Percentiles rank a stretch among this genome's conserved stretches.
phyloP scores from a whole-genome alignment of 2,888 invertebrate species.

The Nomada lathburiana region DNA sequence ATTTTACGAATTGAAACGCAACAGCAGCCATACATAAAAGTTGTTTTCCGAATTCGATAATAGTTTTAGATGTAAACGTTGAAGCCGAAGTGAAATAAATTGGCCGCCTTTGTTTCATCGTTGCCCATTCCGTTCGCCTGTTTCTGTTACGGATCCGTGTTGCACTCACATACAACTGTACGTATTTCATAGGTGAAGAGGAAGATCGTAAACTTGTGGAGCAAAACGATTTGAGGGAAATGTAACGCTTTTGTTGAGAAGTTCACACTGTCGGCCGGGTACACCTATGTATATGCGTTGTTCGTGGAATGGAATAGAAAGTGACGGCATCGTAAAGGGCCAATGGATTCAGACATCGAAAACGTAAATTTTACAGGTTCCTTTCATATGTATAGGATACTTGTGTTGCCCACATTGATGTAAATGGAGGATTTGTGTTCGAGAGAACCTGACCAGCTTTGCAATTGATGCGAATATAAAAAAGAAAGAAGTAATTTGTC shows the following conservation, averaged over 20 bases:
- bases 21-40: background rate
- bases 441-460: no score
- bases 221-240: constrained; percentile 26
- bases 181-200: background rate
- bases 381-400: background rate
- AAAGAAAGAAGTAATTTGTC: no score
- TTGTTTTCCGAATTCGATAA: background rate
- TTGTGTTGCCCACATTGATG: no score
- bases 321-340: constrained; percentile 16
- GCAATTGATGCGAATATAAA: no score
- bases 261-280: background rate
- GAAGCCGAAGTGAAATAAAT: background rate
- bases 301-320: constrained; percentile 19
- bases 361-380: constrained; percentile 1
- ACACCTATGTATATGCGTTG: background rate
- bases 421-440: no score
- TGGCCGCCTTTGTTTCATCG: no score
- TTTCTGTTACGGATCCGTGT: background rate
- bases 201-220: constrained; percentile 14
- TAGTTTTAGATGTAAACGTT: background rate
- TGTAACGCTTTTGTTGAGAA: background rate
- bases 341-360: constrained; percentile 31
- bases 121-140: no score
- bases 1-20: background rate
- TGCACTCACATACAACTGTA: no score